Base-by-base conservation (phyloP, 2,888 invertebrate species). In the Lamellibrachia satsuma region DNA sequence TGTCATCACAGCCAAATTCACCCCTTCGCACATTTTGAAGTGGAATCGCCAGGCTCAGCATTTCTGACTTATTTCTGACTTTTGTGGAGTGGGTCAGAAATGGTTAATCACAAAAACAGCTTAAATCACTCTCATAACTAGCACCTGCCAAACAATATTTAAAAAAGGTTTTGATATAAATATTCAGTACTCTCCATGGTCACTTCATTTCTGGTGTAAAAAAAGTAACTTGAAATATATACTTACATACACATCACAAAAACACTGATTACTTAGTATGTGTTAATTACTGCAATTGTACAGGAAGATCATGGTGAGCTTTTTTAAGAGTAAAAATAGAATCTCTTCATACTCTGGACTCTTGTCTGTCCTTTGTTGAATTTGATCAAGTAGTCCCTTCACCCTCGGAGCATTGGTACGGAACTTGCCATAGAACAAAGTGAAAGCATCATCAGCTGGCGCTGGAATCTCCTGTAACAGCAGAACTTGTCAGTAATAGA, bases 371-470 rank as follows among this genome's bases (percentile, higher is more conserved):
- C 98, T 97, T 1, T 97, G 97, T 96, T 99, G 99, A 52, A 99
- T 97, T 95, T 98, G 97, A 93, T 97, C 97, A 91, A 99, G 98
- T 9, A 99, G 97, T 93, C 97, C 97, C 95, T 97, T 98, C 0
- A 99, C 97, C 96, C 98, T 98, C 0, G 98, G 98, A 0, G 99
- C 98, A n/a, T 98, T 98, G 0, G 98, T 98, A 96, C 99, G 98
- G 96, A 99, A 99, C 97, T 99, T 98, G 0, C 99, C 99, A 96
- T 99, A 99, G 95, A 98, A 97, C 91, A 99, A 75, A 97, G 97
- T 91, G 98, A 98, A 97, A 97, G 98, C 57, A 92, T 94, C 94
- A 94, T 97, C 96, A 93, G 93, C 52, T 52, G 92, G 92, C 4
- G 52, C 92, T 9, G 93, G 90, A 15, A 92, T 39, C 15, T 93